Conservation (phyloP, 2,797 vertebrate species). For the Sebastes flavidus region DNA sequence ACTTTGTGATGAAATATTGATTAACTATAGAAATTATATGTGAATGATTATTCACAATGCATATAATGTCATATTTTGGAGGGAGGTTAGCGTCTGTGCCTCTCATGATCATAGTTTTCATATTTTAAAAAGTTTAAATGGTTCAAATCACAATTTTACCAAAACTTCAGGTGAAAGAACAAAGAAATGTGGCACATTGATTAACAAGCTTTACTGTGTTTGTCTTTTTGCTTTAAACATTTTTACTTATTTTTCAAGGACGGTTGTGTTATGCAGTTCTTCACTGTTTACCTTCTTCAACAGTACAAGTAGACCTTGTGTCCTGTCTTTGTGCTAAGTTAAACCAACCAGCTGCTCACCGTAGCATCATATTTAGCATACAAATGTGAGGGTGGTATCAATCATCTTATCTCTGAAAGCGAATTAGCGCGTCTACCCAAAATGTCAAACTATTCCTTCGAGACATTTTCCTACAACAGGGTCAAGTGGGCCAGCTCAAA, state of each 20-base stretch:
- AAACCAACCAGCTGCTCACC: background rate
- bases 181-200: too few species aligned
- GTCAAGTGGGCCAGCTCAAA: constrained; percentile 21
- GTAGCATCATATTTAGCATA: background rate
- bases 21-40: background rate
- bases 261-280: background rate
- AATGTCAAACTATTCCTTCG: background rate
- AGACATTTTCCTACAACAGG: constrained; percentile 3
- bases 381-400: background rate
- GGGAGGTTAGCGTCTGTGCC: background rate
- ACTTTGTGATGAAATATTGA: background rate
- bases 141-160: background rate
- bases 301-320: background rate
- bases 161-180: background rate
- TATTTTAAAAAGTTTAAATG: background rate
- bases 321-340: background rate
- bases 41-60: background rate
- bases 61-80: background rate
- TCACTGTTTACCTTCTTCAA: background rate
- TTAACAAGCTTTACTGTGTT: background rate
- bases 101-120: background rate
- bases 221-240: background rate
- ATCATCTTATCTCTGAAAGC: background rate
- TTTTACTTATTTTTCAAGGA: too few species aligned
- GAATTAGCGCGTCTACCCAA: background rate